Evolutionary conservation across 2,797 vertebrate species (phyloP), one percentile per base, ranked within the genome.

Genomic region (Tadarida brasiliensis): DNA sequence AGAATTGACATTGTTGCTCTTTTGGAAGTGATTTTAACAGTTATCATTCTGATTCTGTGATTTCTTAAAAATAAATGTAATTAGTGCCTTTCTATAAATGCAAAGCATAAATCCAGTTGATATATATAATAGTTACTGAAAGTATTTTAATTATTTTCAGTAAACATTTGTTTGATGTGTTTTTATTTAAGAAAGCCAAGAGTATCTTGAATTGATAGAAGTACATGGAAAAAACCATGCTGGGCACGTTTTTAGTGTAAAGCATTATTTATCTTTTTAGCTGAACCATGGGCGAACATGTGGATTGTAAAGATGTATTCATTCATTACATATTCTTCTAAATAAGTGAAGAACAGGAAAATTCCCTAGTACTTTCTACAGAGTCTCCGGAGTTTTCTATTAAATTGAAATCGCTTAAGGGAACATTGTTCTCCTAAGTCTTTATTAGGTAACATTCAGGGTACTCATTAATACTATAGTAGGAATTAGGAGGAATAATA

Each of bases 61-160:
- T 78, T 94, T 90, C 44, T 78, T 89, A 57, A 57, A 76, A 96
- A 26, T 71, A 87, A 83, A 71, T 26, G 4, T 89, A 65, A 56
- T 87, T 59, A 85, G 59, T 93, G 33, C 26, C n/a, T 70, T 17
- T 87, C 4, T 95, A 11, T 71, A 95, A 93, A 76, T 59, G 16
- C 56, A 87, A 90, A 94, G 20, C 39, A 19, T 67, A 90, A 93
- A 86, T 76, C 11, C 47, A 88, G 16, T 78, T 26, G 19, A 28
- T 84, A 80, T 87, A 39, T 65, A 15, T 94, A 90, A 63, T 77
- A 74, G 20, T 87, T 94, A 59, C 35, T 92, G 47, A 47, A 54
- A 77, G 19, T 90, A 71, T 83, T 80, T 90, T 87, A 90, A 68
- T 84, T 95, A 73, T 80, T 87, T 90, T 57, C 28, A 95, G 9